These are phyloP conservation scores for Labeo catla DNA, from an alignment of 2,113 vertebrate species.

Conservation along the genomic window DNA sequence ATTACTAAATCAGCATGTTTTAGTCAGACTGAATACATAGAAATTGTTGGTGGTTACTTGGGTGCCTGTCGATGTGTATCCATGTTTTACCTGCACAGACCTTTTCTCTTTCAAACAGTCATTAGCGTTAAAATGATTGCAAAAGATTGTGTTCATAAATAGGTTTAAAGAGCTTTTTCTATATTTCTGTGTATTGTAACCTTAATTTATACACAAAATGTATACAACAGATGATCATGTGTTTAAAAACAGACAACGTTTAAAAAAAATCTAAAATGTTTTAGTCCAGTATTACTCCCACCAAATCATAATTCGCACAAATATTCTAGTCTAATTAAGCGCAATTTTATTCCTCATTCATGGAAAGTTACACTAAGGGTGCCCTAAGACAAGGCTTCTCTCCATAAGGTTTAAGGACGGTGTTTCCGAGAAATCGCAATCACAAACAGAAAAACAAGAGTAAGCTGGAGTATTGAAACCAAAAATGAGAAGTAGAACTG, in stretches of 20 bases:
- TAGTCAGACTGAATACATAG: neutral
- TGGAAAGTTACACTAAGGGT: neutral
- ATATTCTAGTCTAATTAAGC: neutral
- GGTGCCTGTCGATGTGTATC: neutral
- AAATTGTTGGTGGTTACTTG: neutral
- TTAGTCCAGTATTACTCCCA: neutral
- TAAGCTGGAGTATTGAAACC: neutral
- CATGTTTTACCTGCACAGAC: neutral
- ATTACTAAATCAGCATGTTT: neutral
- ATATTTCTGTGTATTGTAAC: neutral
- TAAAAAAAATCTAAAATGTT: neutral
- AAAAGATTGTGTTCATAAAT: neutral
- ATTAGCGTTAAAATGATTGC: neutral
- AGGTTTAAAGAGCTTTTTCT: neutral
- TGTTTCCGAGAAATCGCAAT: conserved; percentile 2
- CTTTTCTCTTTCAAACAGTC: neutral
- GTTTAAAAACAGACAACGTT: neutral
- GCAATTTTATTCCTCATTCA: neutral
- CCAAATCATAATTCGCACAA: neutral
- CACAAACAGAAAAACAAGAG: neutral
- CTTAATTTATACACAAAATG: neutral
- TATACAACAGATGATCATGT: neutral
- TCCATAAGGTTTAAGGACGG: neutral
- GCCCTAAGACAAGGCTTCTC: too few relatives aligned
- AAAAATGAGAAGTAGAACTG: neutral